Percentiles rank a stretch among this genome's conserved stretches.
These are phyloP conservation scores for Drosophila merina DNA, from an alignment of 2,888 invertebrate species.

Conservation along the genomic window DNA sequence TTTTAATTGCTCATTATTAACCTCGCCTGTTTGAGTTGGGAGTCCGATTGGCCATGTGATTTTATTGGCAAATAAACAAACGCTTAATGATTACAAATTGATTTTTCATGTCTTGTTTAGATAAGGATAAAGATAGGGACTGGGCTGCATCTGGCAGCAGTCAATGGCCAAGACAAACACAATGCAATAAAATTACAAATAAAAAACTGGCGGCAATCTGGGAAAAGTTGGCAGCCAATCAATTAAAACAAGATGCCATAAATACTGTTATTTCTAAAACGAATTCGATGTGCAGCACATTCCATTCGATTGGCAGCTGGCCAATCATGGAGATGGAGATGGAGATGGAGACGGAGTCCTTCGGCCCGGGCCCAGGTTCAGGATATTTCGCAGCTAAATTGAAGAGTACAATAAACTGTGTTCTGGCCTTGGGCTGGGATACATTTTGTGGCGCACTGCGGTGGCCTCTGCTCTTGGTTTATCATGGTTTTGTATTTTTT, in stretches of 20 bases:
- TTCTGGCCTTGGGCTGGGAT: conserved; percentile 26
- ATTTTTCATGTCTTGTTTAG: conserved; percentile 58
- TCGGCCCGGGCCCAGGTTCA: not conserved
- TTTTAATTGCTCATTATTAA: not conserved
- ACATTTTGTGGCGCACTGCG: conserved; percentile 34
- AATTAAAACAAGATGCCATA: conserved; percentile 76
- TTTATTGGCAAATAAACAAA: conserved; percentile 56
- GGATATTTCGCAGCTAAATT: conserved; percentile 5
- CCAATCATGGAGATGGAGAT: conserved; percentile 41
- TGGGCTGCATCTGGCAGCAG: conserved; percentile 60
- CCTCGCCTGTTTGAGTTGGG: not conserved
- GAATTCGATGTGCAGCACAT: conserved; percentile 25
- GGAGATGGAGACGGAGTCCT: conserved; percentile 15
- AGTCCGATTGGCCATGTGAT: conserved; percentile 12
- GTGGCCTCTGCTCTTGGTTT: conserved; percentile 12
- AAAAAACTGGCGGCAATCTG: conserved; percentile 66
- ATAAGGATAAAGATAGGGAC: conserved; percentile 10
- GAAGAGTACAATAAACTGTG: conserved; percentile 23
- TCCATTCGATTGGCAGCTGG: conserved; percentile 61
- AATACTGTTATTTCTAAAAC: conserved; percentile 65
- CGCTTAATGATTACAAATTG: conserved; percentile 65
- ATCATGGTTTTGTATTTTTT: conserved; percentile 17
- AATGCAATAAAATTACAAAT: conserved; percentile 48
- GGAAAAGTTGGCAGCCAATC: conserved; percentile 62
- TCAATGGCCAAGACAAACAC: conserved; percentile 50